These are phyloP conservation scores for Erebia epiphron DNA, from an alignment of 2,888 invertebrate genomes.

Conservation along the genomic window DNA sequence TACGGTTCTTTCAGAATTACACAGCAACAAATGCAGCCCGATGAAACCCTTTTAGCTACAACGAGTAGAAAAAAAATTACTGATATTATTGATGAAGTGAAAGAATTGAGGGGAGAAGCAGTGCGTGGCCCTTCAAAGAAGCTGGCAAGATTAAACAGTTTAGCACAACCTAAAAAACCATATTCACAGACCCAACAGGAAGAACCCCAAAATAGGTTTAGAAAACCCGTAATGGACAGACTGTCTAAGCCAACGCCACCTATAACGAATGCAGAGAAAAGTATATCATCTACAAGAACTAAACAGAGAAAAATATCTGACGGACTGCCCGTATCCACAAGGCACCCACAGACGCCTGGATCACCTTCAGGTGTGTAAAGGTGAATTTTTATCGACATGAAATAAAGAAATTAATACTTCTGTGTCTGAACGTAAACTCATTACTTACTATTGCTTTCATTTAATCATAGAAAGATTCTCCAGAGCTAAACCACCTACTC, in stretches of 20 bases:
- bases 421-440: no score
- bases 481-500: slow-evolving; percentile 46
- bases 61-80: slow-evolving; percentile 53
- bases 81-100: slow-evolving; percentile 70
- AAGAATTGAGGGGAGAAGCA: slow-evolving; percentile 75
- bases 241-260: slow-evolving; percentile 49
- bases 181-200: slow-evolving; percentile 66
- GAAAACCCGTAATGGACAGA: slow-evolving; percentile 55
- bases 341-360: slow-evolving; percentile 47
- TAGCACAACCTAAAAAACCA: slow-evolving; percentile 70
- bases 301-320: slow-evolving; percentile 45
- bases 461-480: slow-evolving; percentile 26
- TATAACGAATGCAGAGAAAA: slow-evolving; percentile 40
- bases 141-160: slow-evolving; percentile 59
- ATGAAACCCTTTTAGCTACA: slow-evolving; percentile 50
- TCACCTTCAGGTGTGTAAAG: slow-evolving; percentile 74
- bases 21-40: slow-evolving; percentile 31
- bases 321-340: slow-evolving; percentile 39
- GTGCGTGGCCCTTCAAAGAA: slow-evolving; percentile 67
- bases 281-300: slow-evolving; percentile 38
- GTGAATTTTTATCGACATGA: slow-evolving; percentile 48
- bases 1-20: slow-evolving; percentile 42
- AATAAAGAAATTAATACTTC: not conserved
- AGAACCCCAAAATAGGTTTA: slow-evolving; percentile 58
- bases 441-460: not conserved